phyloP scores from a whole-genome alignment of 2,113 vertebrate species.

The Bufo bufo region DNA sequence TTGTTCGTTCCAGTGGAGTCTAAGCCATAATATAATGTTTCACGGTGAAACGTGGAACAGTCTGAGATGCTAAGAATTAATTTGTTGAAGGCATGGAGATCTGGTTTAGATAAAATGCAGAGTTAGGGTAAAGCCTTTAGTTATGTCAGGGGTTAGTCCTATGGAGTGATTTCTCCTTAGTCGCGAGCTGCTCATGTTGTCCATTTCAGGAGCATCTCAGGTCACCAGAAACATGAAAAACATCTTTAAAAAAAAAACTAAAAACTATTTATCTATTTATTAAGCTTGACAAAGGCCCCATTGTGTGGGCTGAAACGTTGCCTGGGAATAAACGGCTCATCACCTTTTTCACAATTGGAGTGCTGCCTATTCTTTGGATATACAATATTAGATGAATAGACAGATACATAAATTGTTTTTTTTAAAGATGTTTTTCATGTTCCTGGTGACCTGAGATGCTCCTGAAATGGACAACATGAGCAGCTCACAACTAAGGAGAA shows the following conservation, averaged over 20 bases:
- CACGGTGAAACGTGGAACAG: neutral
- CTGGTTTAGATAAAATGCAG: neutral
- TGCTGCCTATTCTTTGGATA: too few relatives aligned
- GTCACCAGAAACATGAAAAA: neutral
- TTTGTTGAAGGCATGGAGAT: neutral
- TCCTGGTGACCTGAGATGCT: neutral
- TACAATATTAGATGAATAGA: too few relatives aligned
- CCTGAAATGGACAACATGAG: neutral
- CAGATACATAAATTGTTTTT: too few relatives aligned
- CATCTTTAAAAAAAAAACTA: neutral
- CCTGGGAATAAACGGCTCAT: too few relatives aligned
- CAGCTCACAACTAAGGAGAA: neutral
- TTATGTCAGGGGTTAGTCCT: neutral
- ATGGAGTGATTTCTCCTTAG: neutral
- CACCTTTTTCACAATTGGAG: too few relatives aligned
- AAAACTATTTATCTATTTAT: too few relatives aligned
- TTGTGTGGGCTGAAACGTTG: too few relatives aligned
- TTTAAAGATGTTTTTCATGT: neutral
- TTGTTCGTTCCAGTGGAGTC: neutral
- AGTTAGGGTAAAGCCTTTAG: neutral
- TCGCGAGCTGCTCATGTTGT: neutral
- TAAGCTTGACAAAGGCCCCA: too few relatives aligned
- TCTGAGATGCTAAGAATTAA: neutral
- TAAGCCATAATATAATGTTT: neutral
- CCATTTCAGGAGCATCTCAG: neutral